phyloP scores from a whole-genome alignment of 2,113 vertebrate species.

The Cheirogaleus medius region DNA sequence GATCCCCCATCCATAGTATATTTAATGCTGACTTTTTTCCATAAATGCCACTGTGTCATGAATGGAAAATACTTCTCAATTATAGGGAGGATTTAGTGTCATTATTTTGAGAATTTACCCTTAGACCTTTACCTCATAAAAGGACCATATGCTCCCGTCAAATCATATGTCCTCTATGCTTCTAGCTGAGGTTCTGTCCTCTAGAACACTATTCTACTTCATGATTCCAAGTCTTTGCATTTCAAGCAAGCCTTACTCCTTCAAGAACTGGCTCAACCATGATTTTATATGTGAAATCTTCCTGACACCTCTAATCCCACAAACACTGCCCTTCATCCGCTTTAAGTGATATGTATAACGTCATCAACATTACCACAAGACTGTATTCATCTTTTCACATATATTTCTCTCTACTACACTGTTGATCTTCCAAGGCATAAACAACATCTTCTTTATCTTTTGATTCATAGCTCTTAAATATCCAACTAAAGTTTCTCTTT shows the following conservation, averaged over 20 bases:
- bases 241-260: background rate
- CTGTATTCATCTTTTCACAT: background rate
- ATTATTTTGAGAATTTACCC: background rate
- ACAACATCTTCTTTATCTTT: background rate
- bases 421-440: background rate
- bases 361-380: background rate
- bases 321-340: background rate
- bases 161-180: background rate
- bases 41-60: background rate
- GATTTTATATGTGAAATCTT: constrained; percentile 13
- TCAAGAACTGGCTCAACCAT: background rate
- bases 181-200: background rate
- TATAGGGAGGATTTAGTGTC: background rate
- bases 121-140: background rate
- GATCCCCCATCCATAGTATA: background rate
- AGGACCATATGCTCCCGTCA: background rate
- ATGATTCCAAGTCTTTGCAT: background rate
- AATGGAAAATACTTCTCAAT: background rate
- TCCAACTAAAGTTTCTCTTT: background rate
- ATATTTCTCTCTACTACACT: background rate
- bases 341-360: background rate
- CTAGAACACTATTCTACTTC: background rate
- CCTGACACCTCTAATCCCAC: background rate
- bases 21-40: background rate
- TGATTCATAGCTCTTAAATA: background rate